Percentiles rank a stretch among this genome's conserved stretches.
Conservation (phyloP, 2,888 invertebrate species). For the Tenthredo livida region DNA sequence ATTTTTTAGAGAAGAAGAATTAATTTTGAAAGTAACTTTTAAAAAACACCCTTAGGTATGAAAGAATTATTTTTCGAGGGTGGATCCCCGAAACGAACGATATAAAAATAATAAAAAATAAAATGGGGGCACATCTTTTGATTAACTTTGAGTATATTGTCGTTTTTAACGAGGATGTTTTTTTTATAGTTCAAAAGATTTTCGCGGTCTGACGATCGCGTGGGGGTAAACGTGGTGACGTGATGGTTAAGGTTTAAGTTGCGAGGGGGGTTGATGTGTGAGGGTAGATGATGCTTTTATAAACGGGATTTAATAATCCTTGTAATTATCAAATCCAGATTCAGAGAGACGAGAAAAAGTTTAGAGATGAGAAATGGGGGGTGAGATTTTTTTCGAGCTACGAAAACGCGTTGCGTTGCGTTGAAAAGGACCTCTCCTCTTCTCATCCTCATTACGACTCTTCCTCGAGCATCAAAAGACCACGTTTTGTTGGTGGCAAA, state of each 20-base stretch:
- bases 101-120: not conserved
- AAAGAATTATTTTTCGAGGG: not conserved
- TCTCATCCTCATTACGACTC: conserved; percentile 21
- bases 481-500: not conserved
- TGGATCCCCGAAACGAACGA: not conserved
- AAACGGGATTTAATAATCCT: conserved; percentile 35
- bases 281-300: conserved; percentile 23
- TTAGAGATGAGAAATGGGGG: not conserved
- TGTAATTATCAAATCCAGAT: conserved; percentile 33
- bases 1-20: not conserved
- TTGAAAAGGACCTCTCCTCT: conserved; percentile 1
- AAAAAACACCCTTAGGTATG: not conserved
- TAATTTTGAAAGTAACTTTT: not conserved
- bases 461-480: conserved; percentile 13
- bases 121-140: conserved; percentile 46
- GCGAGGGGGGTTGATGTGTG: conserved; percentile 56
- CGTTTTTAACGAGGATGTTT: conserved; percentile 64
- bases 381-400: not conserved
- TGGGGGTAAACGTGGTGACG: not conserved
- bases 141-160: conserved; percentile 73
- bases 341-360: not conserved
- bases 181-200: conserved; percentile 57
- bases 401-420: not conserved
- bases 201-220: conserved; percentile 75
- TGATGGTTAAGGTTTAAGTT: conserved; percentile 63